A percentile compares a stretch with the other conserved stretches of the same genome.
These are phyloP conservation scores for Borostomias antarcticus DNA, from an alignment of 2,797 vertebrate genomes.

Conservation along the genomic window DNA sequence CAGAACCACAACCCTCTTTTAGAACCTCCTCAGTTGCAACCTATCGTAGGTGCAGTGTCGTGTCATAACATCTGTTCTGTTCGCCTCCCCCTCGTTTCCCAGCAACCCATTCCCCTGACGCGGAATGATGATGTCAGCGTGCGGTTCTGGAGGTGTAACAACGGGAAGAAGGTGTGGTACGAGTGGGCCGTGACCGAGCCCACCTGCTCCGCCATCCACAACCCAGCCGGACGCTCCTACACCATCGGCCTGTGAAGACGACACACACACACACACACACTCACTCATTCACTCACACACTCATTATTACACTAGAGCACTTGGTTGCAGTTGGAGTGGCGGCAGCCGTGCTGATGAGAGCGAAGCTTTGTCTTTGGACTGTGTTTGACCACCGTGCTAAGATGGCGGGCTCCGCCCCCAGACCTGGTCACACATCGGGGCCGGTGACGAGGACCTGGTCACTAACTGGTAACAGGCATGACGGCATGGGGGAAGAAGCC, in stretches of 20 bases:
- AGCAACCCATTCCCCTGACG: conserved; percentile 86
- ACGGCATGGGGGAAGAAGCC: background rate
- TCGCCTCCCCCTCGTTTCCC: background rate
- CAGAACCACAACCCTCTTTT: background rate
- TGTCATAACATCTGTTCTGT: background rate
- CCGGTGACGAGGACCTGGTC: background rate
- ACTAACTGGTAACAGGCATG: too few relatives aligned
- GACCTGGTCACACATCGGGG: background rate
- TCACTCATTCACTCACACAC: conserved; percentile 6
- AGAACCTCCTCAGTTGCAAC: background rate
- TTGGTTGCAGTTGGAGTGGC: background rate
- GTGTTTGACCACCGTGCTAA: too few relatives aligned
- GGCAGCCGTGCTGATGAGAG: conserved; percentile 9
- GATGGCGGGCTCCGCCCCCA: too few relatives aligned
- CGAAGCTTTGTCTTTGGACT: background rate
- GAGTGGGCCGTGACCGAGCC: conserved; percentile 93
- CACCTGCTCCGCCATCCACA: conserved; percentile 89
- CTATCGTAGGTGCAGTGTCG: background rate
- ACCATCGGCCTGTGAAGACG: conserved; percentile 85
- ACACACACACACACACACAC: background rate
- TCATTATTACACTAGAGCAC: conserved; percentile 20
- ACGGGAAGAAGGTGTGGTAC: conserved; percentile 94
- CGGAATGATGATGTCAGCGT: conserved; percentile 82
- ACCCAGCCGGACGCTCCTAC: conserved; percentile 90
- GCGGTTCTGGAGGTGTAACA: conserved; percentile 93